Percentiles rank a stretch among this genome's conserved stretches.
phyloP scores from a whole-genome alignment of 2,113 vertebrate species.

The Terrapene triunguis region DNA sequence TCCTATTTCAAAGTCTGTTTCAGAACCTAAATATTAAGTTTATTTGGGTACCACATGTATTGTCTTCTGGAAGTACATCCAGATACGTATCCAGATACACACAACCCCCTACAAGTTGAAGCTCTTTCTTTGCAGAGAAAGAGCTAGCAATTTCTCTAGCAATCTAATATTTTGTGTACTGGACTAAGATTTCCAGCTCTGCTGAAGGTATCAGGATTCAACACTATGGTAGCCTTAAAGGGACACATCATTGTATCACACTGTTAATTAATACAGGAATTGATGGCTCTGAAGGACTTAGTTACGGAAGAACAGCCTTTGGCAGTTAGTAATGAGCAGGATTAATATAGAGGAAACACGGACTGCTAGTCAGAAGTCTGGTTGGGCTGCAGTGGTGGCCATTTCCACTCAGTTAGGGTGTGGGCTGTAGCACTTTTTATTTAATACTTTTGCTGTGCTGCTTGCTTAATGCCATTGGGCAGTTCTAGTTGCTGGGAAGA shows the following conservation, averaged over 20 bases:
- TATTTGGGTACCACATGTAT: not conserved
- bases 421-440: not conserved
- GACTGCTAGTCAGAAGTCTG: not conserved
- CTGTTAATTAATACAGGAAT: not conserved
- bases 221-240: not conserved
- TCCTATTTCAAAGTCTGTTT: not conserved
- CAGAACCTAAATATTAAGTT: not conserved
- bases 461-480: not conserved
- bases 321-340: not conserved
- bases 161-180: not conserved
- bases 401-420: not conserved
- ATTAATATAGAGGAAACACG: not conserved
- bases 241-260: accelerated
- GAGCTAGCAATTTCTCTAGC: not conserved
- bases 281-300: not conserved
- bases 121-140: not conserved
- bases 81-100: not conserved
- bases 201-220: not conserved
- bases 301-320: not conserved
- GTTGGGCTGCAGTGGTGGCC: not conserved
- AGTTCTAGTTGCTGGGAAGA: not conserved
- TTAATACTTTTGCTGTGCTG: not conserved
- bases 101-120: not conserved
- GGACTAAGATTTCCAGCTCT: not conserved
- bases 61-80: not conserved